These are phyloP conservation scores for Poecilobothrus nobilitatus DNA, from an alignment of 2,888 invertebrate species.

Conservation along the genomic window DNA sequence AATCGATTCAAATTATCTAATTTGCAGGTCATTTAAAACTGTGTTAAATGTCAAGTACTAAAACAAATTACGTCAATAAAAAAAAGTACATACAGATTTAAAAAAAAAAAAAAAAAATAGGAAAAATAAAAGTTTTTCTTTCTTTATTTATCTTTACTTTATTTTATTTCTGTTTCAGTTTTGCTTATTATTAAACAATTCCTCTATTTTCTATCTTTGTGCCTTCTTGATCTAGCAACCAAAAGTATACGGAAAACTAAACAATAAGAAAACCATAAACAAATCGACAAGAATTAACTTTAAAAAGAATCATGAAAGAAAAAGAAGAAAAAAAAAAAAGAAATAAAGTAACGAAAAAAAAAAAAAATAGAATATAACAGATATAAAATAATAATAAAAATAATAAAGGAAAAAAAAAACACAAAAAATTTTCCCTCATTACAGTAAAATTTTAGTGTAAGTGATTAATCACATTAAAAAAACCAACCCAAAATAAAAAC, in stretches of 20 bases:
- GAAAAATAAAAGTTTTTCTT: not conserved
- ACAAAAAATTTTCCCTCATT: not conserved
- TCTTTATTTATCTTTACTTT: not conserved
- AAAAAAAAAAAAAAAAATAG: too few relatives aligned
- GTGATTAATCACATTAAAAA: slow-evolving; percentile 1
- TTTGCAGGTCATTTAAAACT: slow-evolving; percentile 6
- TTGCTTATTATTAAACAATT: too few relatives aligned
- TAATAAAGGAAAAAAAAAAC: too few relatives aligned
- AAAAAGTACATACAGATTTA: not conserved
- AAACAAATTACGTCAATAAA: slow-evolving; percentile 6
- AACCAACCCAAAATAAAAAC: not conserved
- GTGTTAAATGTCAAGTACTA: slow-evolving; percentile 6
- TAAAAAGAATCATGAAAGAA: not conserved
- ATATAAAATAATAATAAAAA: too few relatives aligned
- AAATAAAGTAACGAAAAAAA: too few relatives aligned
- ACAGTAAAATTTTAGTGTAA: not conserved
- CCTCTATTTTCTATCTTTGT: not conserved
- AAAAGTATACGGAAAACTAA: not conserved
- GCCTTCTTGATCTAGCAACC: not conserved
- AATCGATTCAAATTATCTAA: slow-evolving; percentile 4
- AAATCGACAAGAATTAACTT: not conserved
- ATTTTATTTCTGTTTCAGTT: not conserved
- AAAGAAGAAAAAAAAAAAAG: too few relatives aligned
- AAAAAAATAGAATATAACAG: too few relatives aligned
- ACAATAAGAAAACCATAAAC: too few relatives aligned